phyloP scores from a whole-genome alignment of 2,797 vertebrate genomes.

The Myripristis murdjan region DNA sequence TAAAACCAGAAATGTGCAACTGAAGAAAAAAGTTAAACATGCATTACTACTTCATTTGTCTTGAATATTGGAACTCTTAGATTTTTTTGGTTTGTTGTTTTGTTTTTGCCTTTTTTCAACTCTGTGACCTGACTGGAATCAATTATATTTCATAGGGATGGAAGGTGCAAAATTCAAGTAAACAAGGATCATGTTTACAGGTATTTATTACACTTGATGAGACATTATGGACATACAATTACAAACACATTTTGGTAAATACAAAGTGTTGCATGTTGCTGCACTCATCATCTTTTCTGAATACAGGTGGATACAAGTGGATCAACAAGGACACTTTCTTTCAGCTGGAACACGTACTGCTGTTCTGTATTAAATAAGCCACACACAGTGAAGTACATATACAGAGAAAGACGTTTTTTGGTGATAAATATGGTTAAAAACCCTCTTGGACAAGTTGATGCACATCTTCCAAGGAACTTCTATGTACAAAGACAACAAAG shows the following conservation, averaged over 20 bases:
- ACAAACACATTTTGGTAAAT: slow-evolving; percentile 1
- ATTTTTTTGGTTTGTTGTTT: too few species aligned
- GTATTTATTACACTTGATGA: slow-evolving; percentile 38
- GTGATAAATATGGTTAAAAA: neutral
- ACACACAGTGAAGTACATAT: slow-evolving; percentile 8
- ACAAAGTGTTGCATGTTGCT: slow-evolving; percentile 10
- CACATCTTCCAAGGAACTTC: neutral
- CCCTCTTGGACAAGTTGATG: neutral
- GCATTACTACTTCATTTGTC: too few species aligned
- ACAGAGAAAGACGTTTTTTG: neutral
- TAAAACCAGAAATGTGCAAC: too few species aligned
- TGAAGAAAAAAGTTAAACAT: too few species aligned
- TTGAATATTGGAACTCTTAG: too few species aligned
- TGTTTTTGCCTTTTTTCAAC: too few species aligned
- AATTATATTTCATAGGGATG: neutral
- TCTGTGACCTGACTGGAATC: neutral
- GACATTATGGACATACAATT: slow-evolving; percentile 15
- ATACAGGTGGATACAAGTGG: slow-evolving; percentile 22
- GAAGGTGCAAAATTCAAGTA: neutral
- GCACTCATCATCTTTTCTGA: neutral
- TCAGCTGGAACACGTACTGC: neutral
- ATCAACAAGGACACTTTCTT: neutral
- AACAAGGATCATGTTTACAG: neutral
- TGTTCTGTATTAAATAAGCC: neutral
- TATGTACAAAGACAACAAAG: slow-evolving; percentile 7